Evolutionary conservation across 2,888 invertebrate species (phyloP), one percentile per base, ranked within the genome.

Genomic region (Prosopocoilus inquinatus): DNA sequence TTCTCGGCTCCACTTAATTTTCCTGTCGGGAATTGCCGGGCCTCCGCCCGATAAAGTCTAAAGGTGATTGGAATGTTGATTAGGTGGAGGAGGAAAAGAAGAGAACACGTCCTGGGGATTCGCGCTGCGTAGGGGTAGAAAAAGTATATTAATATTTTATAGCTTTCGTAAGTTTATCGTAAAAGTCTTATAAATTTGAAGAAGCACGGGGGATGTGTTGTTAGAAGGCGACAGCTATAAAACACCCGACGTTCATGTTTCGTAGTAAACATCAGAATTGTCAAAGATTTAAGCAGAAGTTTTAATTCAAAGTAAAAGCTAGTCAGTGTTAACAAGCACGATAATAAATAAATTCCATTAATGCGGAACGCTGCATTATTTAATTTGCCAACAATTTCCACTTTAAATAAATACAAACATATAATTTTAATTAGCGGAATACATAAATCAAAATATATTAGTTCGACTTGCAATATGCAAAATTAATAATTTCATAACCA

Each of bases 1-100:
- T 74, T 72, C 69, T 67, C 71, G 69, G 70, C 72, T 73, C 67
- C 73, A 75, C 75, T 75, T 75, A 75, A 75, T 75, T 75, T 73
- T 73, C 72, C 74, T 70, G 74, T 66, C 71, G 74, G 74, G 74
- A 75, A 74, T 75, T 69, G 70, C 69, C 67, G 67, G 32, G 64
- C 67, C 68, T 65, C 64, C 65, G 60, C 67, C 70, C 74, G 75
- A 75, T 75, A 75, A 75, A 75, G 71, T 75, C 73, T 67, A 70
- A 67, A 74, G 74, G 74, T 75, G 75, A 75, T 75, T 73, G 75
- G 75, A 75, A 75, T 75, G 75, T 72, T 75, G 75, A 75, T 75
- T 75, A 75, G 74, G 73, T 62, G 66, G 68, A 65, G 66, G 66
- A 65, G 64, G 63, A 67, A 65, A 69, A 65, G 63, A 65, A 65